Base-by-base conservation (phyloP, 2,888 invertebrate genomes). In the Tetragonisca angustula region DNA sequence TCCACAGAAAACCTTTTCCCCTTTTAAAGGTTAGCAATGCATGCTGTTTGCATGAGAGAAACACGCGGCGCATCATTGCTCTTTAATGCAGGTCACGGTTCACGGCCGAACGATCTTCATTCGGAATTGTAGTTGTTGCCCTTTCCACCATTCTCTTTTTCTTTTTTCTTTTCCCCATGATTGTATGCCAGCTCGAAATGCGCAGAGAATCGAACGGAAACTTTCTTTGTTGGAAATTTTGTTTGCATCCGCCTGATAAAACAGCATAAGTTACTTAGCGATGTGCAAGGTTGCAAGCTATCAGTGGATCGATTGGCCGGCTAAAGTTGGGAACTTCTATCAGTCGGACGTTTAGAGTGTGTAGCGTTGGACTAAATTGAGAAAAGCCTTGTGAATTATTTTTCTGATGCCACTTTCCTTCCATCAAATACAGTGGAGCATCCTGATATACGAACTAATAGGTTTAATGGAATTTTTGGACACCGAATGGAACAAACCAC, bases 141-240 rank as follows among this genome's bases (percentile, higher is more conserved):
- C n/a, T 43, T 43, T 43, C 43, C 43, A 43, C 43, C 43, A 21
- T 2, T 52, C 9, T 19, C 5, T 52, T 4, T 17, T 52, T 17
- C 50, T 15, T 50, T 50, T 52, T 52, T 52, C 6, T 19, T 61
- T 80, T 72, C 64, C 24, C 62, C 27, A 49, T 32, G 19, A n/a
- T 50, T 27, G 24, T 52, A 21, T 15, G 24, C 13, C 21, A n/a
- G 2, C 19, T 32, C 21, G 62, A 19, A 19, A 27, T 32, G 6
- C 32, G 5, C 36, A 19, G 32, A n/a, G 17, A n/a, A 49, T 36
- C 36, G 52, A 65, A 36, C n/a, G 5, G 27, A 27, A 70, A 62
- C 17, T 80, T 70, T 68, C 68, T 74, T 52, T 68, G 76, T 80
- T 68, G 68, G 71, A 80, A 68, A 83, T 76, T 43, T 83, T 62